Evolutionary conservation across 1,140 invertebrate species (phyloP).

Genomic region (Trissolcus basalis): DNA sequence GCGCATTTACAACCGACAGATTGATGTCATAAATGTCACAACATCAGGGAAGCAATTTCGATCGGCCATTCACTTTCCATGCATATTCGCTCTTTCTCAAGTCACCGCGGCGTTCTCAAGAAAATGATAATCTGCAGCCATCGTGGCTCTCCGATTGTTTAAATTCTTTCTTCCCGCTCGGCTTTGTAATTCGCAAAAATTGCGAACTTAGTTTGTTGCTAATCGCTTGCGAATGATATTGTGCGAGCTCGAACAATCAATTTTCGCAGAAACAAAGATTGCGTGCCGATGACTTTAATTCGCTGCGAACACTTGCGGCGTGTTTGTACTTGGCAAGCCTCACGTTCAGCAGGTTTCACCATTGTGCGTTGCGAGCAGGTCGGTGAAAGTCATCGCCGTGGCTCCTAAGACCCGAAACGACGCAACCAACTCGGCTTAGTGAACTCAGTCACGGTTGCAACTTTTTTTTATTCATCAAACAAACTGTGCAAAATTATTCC

Average conservation of each 20-base stretch:
- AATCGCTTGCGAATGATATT: not conserved
- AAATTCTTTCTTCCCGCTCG: no score
- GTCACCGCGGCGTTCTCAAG: no score
- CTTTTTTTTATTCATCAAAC: not conserved
- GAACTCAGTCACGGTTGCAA: not conserved
- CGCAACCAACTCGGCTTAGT: not conserved
- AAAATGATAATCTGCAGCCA: not conserved
- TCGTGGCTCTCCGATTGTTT: no score
- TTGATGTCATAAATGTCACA: not conserved
- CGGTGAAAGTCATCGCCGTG: conserved; percentile 39
- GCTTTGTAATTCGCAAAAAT: no score
- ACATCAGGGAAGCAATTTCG: not conserved
- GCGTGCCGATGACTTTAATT: conserved; percentile 10
- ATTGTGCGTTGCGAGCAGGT: conserved; percentile 37
- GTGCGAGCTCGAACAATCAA: conserved; percentile 2
- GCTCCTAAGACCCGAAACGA: conserved; percentile 24
- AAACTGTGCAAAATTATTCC: not conserved
- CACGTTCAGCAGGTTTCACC: conserved; percentile 29
- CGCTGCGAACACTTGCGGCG: conserved; percentile 16
- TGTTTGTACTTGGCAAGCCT: conserved; percentile 19
- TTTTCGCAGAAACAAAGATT: conserved; percentile 17
- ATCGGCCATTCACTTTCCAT: not conserved
- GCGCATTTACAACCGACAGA: no score
- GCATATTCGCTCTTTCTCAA: not conserved
- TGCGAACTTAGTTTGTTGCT: no score